Conservation (phyloP, 2,113 vertebrate species). For the Rissa tridactyla region DNA sequence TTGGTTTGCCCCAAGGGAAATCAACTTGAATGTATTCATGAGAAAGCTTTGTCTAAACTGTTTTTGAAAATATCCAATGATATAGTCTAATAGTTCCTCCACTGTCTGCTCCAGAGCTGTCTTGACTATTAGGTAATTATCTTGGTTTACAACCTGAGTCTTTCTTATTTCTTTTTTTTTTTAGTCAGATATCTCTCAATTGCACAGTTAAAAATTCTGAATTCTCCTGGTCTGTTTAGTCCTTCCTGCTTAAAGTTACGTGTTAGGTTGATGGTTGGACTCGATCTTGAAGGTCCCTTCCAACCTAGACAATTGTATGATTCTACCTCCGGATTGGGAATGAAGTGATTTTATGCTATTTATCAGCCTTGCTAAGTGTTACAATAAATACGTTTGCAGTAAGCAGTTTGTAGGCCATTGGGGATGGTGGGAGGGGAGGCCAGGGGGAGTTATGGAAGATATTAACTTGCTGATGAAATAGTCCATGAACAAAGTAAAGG, state of each 20-base stretch:
- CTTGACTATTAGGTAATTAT: not conserved
- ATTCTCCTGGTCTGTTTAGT: not conserved
- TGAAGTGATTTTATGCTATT: not conserved
- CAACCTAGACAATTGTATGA: not conserved
- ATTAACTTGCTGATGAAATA: not conserved
- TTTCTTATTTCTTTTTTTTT: not conserved
- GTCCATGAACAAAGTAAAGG: not conserved
- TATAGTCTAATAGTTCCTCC: not conserved
- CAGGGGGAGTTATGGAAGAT: not conserved
- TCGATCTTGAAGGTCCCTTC: not conserved
- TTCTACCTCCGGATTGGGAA: not conserved
- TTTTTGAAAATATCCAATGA: not conserved
- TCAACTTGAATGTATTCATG: not conserved
- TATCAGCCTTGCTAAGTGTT: not conserved
- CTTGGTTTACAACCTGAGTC: not conserved
- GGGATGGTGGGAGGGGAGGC: not conserved
- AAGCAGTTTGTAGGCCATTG: not conserved
- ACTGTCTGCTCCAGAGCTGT: not conserved
- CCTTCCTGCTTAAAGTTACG: not conserved
- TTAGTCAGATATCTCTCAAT: not conserved
- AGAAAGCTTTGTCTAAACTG: not conserved
- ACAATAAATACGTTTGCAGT: not conserved
- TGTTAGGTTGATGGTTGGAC: not conserved
- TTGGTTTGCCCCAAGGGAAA: not conserved
- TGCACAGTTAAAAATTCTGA: not conserved